Evolutionary conservation across 2,113 vertebrate species (phyloP).

Genomic region (Willisornis vidua): DNA sequence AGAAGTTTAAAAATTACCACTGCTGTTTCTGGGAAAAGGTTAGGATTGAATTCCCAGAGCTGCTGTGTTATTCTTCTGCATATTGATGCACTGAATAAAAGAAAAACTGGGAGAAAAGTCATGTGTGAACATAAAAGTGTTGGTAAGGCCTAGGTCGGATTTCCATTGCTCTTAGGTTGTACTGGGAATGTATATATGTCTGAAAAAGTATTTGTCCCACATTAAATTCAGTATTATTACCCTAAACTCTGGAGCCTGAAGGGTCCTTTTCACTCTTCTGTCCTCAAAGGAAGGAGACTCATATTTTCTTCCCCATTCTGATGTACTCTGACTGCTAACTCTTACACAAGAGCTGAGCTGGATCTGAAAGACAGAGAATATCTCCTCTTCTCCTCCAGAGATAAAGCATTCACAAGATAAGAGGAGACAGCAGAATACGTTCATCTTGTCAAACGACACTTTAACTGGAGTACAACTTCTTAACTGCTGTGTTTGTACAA

Average conservation of each 20-base stretch:
- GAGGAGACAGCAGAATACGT: slow-evolving; percentile 34
- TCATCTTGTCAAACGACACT: slow-evolving; percentile 44
- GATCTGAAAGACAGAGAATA: slow-evolving; percentile 30
- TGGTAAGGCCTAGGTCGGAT: neutral
- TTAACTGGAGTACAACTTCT: slow-evolving; percentile 48
- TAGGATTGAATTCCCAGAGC: neutral
- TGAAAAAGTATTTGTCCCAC: neutral
- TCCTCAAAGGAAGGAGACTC: neutral
- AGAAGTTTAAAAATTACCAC: neutral
- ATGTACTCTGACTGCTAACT: neutral
- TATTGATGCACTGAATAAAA: neutral
- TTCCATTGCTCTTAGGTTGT: neutral
- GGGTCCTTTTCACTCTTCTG: neutral
- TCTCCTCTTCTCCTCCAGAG: slow-evolving; percentile 26
- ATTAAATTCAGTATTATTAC: neutral
- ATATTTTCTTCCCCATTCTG: neutral
- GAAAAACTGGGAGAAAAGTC: neutral
- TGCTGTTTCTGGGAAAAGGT: neutral
- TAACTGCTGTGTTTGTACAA: slow-evolving; percentile 60
- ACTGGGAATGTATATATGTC: neutral
- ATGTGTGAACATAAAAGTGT: neutral
- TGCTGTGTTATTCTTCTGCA: neutral
- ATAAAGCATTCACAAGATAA: slow-evolving; percentile 62
- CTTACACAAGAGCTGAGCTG: neutral
- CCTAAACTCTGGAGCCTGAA: neutral